Base-by-base conservation (phyloP, 2,797 vertebrate species). In the Mormyrops attenuatus region DNA sequence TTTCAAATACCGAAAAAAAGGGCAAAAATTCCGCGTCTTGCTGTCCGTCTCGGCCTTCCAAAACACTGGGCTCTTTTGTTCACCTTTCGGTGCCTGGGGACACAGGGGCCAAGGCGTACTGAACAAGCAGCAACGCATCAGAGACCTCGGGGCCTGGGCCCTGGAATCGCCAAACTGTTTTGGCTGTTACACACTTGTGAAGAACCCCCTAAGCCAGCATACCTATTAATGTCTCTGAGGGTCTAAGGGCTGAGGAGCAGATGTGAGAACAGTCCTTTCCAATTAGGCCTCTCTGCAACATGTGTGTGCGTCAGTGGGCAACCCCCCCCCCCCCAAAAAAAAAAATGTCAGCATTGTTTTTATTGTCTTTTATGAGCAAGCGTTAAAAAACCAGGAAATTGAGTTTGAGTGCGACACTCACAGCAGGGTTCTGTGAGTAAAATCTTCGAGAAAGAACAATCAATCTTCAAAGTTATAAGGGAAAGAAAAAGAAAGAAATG, bases 21-120 rank as follows among this genome's bases (percentile, higher is more conserved):
- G 88, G 55, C 80, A 82, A 53, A 89, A 55, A 57, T 82, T 86
- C 80, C 26, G 2, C 41, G 53, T 47, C 53, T 66, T 85, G 80
- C 38, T 66, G 82, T 52, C 34, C 17, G 38, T 82, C 88, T 44
- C 17, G 1, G n/a, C 20, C 17, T 17, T 50, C 26, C 17, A 17
- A 22, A 57, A 89, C 88, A 89, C 88, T 84, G 88, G 49, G 88
- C 52, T 84, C 88, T 44, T 89, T 89, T 57, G 69, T 89, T 60
- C 55, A 85, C 89, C 88, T 88, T 57, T 26, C 30, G 53, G 34
- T 22, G n/a, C 60, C 69, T 84, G 53, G 55, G 84, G 57, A 85
- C 38, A 85, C 5, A 15, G 11, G 13, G 30, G 38, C 52, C 6
- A 22, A 55, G 50, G n/a, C 53, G 63, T 34, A 26, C 41, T 47